phyloP scores from a whole-genome alignment of 2,888 invertebrate genomes.

The Drosophila subquinaria region DNA sequence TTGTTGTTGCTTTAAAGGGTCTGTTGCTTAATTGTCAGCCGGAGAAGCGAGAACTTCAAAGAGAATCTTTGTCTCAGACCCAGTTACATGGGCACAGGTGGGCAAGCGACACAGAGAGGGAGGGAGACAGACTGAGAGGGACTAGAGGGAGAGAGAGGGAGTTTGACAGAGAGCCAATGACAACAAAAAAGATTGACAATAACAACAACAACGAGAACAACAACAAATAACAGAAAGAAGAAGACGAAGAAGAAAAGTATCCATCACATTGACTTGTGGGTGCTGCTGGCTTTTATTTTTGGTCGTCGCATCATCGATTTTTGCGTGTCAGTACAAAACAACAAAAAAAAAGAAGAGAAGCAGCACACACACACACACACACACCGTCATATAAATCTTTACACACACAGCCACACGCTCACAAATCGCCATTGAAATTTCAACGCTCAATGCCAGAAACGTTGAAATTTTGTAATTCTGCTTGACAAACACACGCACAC shows the following conservation, averaged over 20 bases:
- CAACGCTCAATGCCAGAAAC: constrained; percentile 38
- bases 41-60: constrained; percentile 29
- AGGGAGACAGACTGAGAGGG: background rate
- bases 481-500: constrained; percentile 22
- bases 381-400: constrained; percentile 5
- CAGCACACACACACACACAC: constrained; percentile 19
- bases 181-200: background rate
- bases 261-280: constrained; percentile 58
- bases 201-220: background rate
- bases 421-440: constrained; percentile 73
- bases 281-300: constrained; percentile 70
- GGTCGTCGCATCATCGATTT: constrained; percentile 77
- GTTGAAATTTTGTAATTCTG: constrained; percentile 27
- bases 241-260: constrained; percentile 31
- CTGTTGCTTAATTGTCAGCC: constrained; percentile 37
- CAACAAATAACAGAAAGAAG: no score
- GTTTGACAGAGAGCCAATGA: background rate
- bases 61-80: constrained; percentile 28
- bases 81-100: constrained; percentile 36
- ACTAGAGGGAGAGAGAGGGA: background rate
- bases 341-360: constrained; percentile 15
- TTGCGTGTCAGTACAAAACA: constrained; percentile 46
- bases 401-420: constrained; percentile 24
- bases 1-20: constrained; percentile 16
- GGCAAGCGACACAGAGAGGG: background rate